Conservation (phyloP, 2,797 vertebrate genomes). For the Propithecus deckenii region DNA sequence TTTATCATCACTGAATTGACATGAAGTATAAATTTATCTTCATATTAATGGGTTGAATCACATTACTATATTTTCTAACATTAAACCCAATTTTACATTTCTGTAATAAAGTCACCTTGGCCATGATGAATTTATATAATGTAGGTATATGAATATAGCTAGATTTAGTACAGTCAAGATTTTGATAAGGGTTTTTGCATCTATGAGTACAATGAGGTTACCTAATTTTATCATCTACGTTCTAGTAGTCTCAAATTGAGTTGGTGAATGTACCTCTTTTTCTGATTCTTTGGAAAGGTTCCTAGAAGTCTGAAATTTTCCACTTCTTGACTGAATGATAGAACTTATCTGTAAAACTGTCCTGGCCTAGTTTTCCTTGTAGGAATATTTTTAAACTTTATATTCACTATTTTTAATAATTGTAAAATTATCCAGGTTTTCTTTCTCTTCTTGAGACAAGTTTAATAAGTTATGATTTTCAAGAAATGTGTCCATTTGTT, state of each 20-base stretch:
- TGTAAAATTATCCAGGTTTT: not conserved
- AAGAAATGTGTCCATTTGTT: slow-evolving; percentile 3
- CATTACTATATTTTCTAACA: slow-evolving; percentile 3
- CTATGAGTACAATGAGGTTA: not conserved
- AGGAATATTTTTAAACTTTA: not conserved
- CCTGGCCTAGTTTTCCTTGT: not conserved
- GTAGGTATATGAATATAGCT: not conserved
- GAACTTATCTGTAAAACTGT: not conserved
- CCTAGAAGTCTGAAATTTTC: not conserved
- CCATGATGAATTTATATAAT: not conserved
- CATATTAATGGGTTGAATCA: slow-evolving; percentile 7
- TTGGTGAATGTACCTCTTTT: not conserved
- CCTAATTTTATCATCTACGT: not conserved
- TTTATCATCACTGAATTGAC: slow-evolving; percentile 14
- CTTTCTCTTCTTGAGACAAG: not conserved
- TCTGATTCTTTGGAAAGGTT: not conserved
- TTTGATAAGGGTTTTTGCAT: not conserved
- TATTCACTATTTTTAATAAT: not conserved
- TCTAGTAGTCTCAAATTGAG: not conserved
- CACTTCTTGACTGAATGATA: not conserved
- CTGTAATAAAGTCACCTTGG: slow-evolving; percentile 12
- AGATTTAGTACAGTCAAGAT: not conserved
- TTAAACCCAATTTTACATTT: not conserved
- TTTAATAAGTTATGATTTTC: not conserved
- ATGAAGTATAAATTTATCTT: slow-evolving; percentile 45